Evolutionary conservation across 2,888 invertebrate genomes (phyloP), one percentile per base, ranked within the genome.

Genomic region (Punctoribates punctum): DNA sequence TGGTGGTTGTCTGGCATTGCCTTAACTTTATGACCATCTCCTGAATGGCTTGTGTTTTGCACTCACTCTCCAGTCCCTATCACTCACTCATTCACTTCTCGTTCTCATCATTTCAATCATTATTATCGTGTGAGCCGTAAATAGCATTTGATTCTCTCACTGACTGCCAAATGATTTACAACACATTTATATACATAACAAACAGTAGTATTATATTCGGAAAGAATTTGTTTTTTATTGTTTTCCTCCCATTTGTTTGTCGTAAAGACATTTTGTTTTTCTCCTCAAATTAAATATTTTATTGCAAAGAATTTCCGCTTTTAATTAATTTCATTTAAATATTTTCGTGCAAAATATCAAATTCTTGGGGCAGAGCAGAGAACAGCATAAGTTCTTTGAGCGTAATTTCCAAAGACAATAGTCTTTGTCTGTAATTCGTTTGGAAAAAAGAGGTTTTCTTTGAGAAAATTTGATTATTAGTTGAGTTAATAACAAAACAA

Each of bases 151-250:
- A 34, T 62, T 34, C 38, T 65, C 34, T 65, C 34, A 25, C 65
- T 38, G 17, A 34, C 34, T 34, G 34, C 34, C 34, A 65, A 65
- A 34, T 65, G 17, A 65, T 65, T 65, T 65, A 38, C 65, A 38
- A 65, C 29, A 65, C 65, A 38, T 65, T 65, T 34, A 65, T 65
- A 65, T 65, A 20, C 65, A 34, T n/a, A 34, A 17, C 65, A n/a
- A 65, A 65, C 54, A 48, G 48, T 48, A 15, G 48, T 48, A 11
- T 48, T 48, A 48, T 48, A 48, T 48, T 48, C 15, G 3, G 48
- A 4, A 13, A 48, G 15, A 13, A 48, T 9, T 48, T 48, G 5
- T 13, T 17, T 48, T 48, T 48, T 48, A 8, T 9, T 17, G 5
- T 2, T 48, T 48, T 48, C 17, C 13, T 9, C 8, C 13, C 2